Conservation (phyloP, 2,797 vertebrate species). For the Muscicapa comitata region DNA sequence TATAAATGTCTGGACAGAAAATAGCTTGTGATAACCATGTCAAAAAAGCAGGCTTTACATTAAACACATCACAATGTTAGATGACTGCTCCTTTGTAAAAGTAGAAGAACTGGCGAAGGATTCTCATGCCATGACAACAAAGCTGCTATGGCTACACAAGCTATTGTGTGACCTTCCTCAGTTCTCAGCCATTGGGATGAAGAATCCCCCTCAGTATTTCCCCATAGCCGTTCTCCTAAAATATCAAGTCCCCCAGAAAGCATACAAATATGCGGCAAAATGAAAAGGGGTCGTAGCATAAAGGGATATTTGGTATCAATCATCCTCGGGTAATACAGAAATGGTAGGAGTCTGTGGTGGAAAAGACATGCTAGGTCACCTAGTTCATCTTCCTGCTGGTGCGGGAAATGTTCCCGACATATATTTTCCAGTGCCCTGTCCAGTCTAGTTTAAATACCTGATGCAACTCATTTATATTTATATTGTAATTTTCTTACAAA, state of each 20-base stretch:
- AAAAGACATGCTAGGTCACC: conserved; percentile 45
- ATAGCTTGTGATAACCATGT: conserved; percentile 46
- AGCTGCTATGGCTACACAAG: conserved; percentile 56
- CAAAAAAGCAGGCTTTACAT: conserved; percentile 41
- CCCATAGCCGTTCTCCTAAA: neutral
- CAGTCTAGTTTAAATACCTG: conserved; percentile 54
- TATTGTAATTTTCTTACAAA: conserved; percentile 66
- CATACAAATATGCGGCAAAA: neutral
- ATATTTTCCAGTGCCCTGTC: conserved; percentile 48
- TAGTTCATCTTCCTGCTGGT: conserved; percentile 45
- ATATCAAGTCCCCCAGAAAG: neutral
- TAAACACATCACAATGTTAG: conserved; percentile 33
- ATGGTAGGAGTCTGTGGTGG: neutral
- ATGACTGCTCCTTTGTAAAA: conserved; percentile 49
- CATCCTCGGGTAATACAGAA: conserved; percentile 9
- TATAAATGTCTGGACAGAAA: conserved; percentile 56
- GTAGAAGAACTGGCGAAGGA: neutral
- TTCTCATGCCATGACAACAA: conserved; percentile 58
- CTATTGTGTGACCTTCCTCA: conserved; percentile 36
- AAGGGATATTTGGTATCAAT: conserved; percentile 47
- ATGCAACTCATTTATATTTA: conserved; percentile 68
- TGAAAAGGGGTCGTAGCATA: neutral
- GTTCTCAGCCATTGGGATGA: neutral
- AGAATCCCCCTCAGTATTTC: conserved; percentile 11
- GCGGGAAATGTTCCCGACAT: neutral